Evolutionary conservation across 1,140 invertebrate genomes (phyloP).

Genomic region (Pygmarrhopalites habei): DNA sequence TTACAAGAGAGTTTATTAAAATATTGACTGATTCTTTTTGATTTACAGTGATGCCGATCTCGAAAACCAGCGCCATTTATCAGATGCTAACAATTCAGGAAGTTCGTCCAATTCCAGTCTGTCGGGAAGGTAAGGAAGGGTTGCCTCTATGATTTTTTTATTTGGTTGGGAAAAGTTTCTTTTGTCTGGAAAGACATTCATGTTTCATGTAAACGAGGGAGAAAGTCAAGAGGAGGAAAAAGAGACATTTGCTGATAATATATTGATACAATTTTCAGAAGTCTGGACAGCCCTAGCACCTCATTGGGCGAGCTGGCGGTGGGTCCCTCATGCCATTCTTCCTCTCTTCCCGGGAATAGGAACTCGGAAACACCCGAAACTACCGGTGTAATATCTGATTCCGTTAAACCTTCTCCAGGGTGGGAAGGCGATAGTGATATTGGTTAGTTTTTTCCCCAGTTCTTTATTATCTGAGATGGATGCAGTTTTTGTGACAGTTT

Average conservation of each 20-base stretch:
- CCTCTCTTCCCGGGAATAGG: conserved; percentile 19
- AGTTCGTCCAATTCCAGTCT: conserved; percentile 55
- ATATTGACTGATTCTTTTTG: too few relatives aligned
- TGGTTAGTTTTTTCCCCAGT: too few relatives aligned
- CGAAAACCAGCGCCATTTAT: conserved; percentile 44
- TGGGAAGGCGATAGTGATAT: conserved; percentile 65
- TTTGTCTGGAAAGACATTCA: too few relatives aligned
- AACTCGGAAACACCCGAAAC: conserved; percentile 37
- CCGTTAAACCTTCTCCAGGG: conserved; percentile 21
- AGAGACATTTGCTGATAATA: too few relatives aligned
- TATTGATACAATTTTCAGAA: conserved; percentile 45
- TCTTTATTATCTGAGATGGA: too few relatives aligned
- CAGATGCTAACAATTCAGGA: conserved; percentile 49
- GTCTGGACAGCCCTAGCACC: conserved; percentile 56
- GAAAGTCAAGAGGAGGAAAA: too few relatives aligned
- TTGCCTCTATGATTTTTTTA: too few relatives aligned
- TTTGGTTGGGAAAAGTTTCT: too few relatives aligned
- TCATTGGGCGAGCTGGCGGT: conserved; percentile 51
- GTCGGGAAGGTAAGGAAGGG: conserved; percentile 52
- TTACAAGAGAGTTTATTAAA: too few relatives aligned
- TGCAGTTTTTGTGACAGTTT: too few relatives aligned
- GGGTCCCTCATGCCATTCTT: conserved; percentile 39
- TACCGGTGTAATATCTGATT: conserved; percentile 27
- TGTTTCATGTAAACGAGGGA: too few relatives aligned
- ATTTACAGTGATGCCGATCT: conserved; percentile 49